phyloP scores from a whole-genome alignment of 2,113 vertebrate species.

The Planiliza haematocheilus region DNA sequence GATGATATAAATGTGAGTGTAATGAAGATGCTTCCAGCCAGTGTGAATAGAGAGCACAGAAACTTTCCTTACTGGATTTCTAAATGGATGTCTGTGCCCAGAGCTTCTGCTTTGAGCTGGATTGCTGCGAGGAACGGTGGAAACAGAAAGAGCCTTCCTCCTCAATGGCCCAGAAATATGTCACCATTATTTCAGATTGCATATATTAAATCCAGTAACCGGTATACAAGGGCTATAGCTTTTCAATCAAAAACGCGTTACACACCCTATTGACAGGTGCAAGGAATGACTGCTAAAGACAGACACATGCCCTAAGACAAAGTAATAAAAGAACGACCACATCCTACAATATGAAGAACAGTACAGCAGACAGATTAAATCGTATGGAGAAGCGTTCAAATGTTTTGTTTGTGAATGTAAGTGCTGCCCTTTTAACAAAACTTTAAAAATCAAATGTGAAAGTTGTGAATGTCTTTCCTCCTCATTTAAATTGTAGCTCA shows the following conservation, averaged over 20 bases:
- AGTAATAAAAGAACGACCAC: not conserved
- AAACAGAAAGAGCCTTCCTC: constrained; percentile 3
- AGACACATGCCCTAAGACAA: constrained; percentile 15
- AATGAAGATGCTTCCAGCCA: not conserved
- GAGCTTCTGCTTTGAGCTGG: not conserved
- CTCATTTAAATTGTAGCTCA: not conserved
- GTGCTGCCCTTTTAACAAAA: not conserved
- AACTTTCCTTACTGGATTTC: not conserved
- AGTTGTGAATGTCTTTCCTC: too few species aligned
- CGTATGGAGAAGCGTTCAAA: not conserved
- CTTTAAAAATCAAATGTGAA: too few species aligned
- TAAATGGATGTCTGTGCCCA: not conserved
- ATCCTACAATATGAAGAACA: not conserved
- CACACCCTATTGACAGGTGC: not conserved
- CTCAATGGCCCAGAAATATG: not conserved
- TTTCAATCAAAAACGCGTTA: constrained; percentile 31
- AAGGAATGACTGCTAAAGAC: not conserved
- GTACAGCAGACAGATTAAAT: not conserved
- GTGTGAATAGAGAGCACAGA: not conserved
- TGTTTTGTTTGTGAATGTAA: not conserved
- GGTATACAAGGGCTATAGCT: constrained; percentile 15
- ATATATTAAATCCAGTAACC: constrained; percentile 28
- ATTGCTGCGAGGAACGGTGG: constrained; percentile 3
- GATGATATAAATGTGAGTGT: constrained; percentile 4
- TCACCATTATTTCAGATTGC: not conserved